Evolutionary conservation across 1,140 invertebrate genomes (phyloP).

Genomic region (Polypedilum pembai): DNA sequence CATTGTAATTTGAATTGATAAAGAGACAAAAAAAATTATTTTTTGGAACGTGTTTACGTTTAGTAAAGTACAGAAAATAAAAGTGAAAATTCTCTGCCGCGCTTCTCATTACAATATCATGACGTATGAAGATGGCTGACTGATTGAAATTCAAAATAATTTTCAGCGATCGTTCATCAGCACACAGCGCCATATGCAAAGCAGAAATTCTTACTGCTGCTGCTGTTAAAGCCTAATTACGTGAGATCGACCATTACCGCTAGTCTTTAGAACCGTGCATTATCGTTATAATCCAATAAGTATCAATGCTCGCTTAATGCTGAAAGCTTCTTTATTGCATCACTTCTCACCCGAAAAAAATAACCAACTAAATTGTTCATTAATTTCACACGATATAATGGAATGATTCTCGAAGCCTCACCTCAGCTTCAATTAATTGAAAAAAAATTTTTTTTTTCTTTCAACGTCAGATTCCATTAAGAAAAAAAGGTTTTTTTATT

Average conservation of each 20-base stretch:
- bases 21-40: background rate
- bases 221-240: background rate
- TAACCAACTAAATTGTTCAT: background rate
- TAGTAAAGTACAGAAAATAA: background rate
- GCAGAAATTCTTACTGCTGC: too few species aligned
- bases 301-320: background rate
- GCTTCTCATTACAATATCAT: too few species aligned
- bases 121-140: too few species aligned
- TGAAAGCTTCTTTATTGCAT: slow-evolving; percentile 18
- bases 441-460: background rate
- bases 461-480: background rate
- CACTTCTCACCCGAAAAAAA: background rate
- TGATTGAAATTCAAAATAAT: too few species aligned
- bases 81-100: background rate
- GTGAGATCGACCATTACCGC: background rate
- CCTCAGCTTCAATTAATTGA: background rate
- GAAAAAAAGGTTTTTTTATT: too few species aligned
- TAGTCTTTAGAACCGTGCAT: slow-evolving; percentile 17
- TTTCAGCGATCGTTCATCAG: too few species aligned
- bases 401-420: background rate
- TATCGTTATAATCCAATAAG: background rate
- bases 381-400: too few species aligned
- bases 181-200: too few species aligned
- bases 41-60: background rate
- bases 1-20: slow-evolving; percentile 19